Evolutionary conservation across 2,888 invertebrate genomes (phyloP), one percentile per base, ranked within the genome.

Genomic region (Dendrolimus pini): DNA sequence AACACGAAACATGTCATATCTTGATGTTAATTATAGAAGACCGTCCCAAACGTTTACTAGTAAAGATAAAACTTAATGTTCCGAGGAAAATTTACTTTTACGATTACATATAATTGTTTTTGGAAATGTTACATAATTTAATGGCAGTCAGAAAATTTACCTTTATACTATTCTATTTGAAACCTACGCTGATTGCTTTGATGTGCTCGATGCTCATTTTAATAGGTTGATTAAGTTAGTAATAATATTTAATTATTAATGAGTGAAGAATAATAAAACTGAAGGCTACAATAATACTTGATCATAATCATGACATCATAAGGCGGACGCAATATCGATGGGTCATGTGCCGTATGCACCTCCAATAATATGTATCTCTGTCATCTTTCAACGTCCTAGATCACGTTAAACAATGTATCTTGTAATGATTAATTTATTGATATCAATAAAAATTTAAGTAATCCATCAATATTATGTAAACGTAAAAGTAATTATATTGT

Each of bases 11-110:
- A 67, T 82, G 77, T 75, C 78, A 80, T 77, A 79, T 72, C 68
- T 65, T 64, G 63, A 62, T 62, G 70, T 74, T 80, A 80, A 79
- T 78, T 82, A 79, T 75, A 75, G 72, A 73, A 70, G 65, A 65
- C 68, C 74, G 72, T 63, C 79, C 78, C 75, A 71, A 78, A 74
- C 73, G 68, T 78, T 82, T 71, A 75, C 71, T 71, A 60, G 71
- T 66, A 72, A 68, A 77, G 72, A 80, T 82, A 77, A 82, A 80
- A 75, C 66, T 80, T 78, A 72, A 83, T 78, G 78, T 71, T 56
- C 71, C 74, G 71, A 70, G 68, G 71, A 74, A 69, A 71, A 74
- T 71, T 67, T 59, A 58, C 62, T 67, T 74, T 74, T 70, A 74
- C 62, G 71, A 69, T 61, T 62, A 65, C 63, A 62, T 59, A 61